Conservation (phyloP, 2,888 invertebrate species). For the Scaptomyza polygonia region DNA sequence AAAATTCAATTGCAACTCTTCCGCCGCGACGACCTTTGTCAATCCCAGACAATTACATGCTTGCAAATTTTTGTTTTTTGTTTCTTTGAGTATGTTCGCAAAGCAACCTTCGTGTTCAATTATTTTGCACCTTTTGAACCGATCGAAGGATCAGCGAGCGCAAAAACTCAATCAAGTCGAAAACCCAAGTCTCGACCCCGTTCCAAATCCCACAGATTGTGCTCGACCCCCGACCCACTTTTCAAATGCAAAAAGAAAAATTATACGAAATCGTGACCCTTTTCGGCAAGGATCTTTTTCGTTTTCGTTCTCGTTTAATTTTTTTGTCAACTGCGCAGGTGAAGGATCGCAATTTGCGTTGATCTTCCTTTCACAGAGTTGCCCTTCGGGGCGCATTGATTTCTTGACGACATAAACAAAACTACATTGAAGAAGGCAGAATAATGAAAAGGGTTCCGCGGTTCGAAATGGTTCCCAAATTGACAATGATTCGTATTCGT, state of each 20-base stretch:
- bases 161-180: constrained; percentile 76
- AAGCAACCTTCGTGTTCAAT: constrained; percentile 66
- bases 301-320: not conserved
- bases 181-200: constrained; percentile 66
- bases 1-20: constrained; percentile 70
- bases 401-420: constrained; percentile 66
- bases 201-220: constrained; percentile 32
- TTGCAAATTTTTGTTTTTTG: constrained; percentile 82
- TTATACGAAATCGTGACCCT: constrained; percentile 52
- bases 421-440: constrained; percentile 2
- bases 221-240: constrained; percentile 45
- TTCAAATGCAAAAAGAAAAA: constrained; percentile 63
- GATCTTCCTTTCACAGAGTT: constrained; percentile 62
- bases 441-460: constrained; percentile 40
- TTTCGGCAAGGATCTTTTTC: constrained; percentile 44
- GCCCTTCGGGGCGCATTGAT: constrained; percentile 59
- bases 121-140: constrained; percentile 77
- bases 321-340: constrained; percentile 73
- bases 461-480: constrained; percentile 23
- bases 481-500: constrained; percentile 60
- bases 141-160: constrained; percentile 65
- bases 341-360: constrained; percentile 66
- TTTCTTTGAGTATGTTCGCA: constrained; percentile 44
- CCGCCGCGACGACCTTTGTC: constrained; percentile 47
- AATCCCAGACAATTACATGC: constrained; percentile 82